Conservation (phyloP, 1,140 invertebrate species). For the Cotesia typhae region DNA sequence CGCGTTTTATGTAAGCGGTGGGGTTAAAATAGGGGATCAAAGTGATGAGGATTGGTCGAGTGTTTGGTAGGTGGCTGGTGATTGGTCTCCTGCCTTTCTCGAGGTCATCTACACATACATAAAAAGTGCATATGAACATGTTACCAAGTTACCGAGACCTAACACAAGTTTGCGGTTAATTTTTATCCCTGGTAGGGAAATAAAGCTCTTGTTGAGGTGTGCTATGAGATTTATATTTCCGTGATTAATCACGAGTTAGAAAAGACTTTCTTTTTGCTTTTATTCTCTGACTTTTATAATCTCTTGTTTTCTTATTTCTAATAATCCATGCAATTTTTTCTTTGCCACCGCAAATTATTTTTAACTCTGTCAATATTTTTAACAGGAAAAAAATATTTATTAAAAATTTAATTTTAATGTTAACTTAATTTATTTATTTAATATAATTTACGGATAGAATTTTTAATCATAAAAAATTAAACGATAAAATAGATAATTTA, state of each 20-base stretch:
- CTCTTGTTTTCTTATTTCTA: neutral
- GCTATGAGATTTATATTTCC: slow-evolving; percentile 16
- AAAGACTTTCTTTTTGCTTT: slow-evolving; percentile 11
- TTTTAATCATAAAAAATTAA: too few species aligned
- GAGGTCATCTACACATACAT: too few species aligned
- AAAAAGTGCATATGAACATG: too few species aligned
- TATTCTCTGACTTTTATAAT: slow-evolving; percentile 22
- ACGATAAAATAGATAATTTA: too few species aligned
- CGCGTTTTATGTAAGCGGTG: slow-evolving; percentile 35
- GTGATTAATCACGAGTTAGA: slow-evolving; percentile 24
- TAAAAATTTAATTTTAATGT: too few species aligned
- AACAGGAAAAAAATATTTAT: neutral
- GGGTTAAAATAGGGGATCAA: slow-evolving; percentile 22
- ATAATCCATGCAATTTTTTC: neutral
- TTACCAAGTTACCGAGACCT: too few species aligned
- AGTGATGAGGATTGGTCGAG: slow-evolving; percentile 1
- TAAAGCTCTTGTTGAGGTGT: slow-evolving; percentile 8
- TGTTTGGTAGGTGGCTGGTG: neutral
- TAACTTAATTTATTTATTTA: too few species aligned
- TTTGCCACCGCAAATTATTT: too few species aligned
- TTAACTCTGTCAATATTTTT: too few species aligned
- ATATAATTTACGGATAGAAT: too few species aligned
- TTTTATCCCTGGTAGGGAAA: neutral
- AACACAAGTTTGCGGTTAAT: neutral
- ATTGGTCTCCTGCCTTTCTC: slow-evolving; percentile 13